These are phyloP conservation scores for Enteromius viviparus DNA, from an alignment of 2,797 vertebrate species.

Conservation along the genomic window DNA sequence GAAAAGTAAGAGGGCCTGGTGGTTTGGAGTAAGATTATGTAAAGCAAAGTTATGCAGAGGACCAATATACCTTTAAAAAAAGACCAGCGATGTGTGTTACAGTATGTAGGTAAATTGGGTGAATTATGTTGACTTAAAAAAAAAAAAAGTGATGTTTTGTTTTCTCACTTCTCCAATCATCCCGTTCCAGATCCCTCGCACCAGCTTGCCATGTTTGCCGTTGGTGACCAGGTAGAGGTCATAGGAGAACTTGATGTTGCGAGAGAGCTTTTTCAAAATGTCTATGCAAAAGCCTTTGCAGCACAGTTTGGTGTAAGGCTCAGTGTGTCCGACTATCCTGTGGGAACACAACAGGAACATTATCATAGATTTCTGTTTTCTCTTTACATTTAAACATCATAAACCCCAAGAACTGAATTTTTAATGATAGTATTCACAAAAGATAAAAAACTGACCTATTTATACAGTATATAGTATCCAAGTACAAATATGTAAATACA, in stretches of 20 bases:
- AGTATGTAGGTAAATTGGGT: neutral
- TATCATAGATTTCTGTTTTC: neutral
- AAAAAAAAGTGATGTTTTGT: neutral
- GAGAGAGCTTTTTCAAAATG: constrained; percentile 89
- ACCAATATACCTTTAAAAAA: neutral
- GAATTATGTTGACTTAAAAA: neutral
- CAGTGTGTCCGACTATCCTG: constrained; percentile 82
- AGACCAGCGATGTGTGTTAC: neutral
- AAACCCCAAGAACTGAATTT: neutral
- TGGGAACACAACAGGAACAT: constrained; percentile 41
- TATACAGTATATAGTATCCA: neutral
- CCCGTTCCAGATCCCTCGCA: constrained; percentile 88
- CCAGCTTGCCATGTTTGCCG: constrained; percentile 87
- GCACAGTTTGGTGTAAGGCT: constrained; percentile 88
- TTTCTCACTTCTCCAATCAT: constrained; percentile 79
- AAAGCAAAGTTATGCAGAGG: neutral
- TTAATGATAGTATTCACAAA: neutral
- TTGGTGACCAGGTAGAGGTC: constrained; percentile 92
- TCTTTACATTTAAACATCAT: neutral
- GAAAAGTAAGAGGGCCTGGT: neutral
- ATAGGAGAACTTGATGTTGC: constrained; percentile 85
- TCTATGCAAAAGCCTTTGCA: constrained; percentile 93
- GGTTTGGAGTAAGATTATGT: neutral
- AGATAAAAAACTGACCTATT: neutral
- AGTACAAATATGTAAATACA: neutral